Evolutionary conservation across 2,797 vertebrate species (phyloP).

Genomic region (Hylomyscus alleni): DNA sequence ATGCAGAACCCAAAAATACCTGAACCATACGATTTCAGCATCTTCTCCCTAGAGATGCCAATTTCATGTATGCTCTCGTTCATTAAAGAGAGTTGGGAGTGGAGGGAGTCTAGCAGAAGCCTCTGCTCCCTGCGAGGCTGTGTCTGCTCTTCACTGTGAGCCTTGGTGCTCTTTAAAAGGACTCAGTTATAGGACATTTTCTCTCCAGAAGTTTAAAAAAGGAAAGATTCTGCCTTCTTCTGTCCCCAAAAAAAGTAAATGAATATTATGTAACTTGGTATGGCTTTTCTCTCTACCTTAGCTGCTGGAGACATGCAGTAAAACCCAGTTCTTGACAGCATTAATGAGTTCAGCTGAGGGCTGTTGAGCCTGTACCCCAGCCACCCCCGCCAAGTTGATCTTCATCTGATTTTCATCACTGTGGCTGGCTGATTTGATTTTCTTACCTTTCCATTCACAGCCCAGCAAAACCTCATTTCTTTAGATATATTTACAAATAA

Average conservation of each 20-base stretch:
- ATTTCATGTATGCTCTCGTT: neutral
- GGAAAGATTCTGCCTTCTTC: neutral
- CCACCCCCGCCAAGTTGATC: neutral
- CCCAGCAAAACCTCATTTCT: neutral
- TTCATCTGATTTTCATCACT: conserved; percentile 36
- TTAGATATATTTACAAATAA: conserved; percentile 29
- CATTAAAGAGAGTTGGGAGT: neutral
- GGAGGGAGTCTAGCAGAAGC: neutral
- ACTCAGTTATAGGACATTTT: conserved; percentile 34
- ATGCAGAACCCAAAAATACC: conserved; percentile 32
- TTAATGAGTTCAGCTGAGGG: neutral
- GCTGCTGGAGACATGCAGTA: neutral
- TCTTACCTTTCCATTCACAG: conserved; percentile 32
- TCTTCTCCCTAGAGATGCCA: neutral
- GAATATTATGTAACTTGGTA: neutral
- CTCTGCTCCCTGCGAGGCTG: conserved; percentile 18
- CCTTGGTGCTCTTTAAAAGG: neutral
- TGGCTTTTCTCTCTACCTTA: conserved; percentile 3
- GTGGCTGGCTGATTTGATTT: neutral
- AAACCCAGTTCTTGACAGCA: neutral
- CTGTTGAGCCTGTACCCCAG: neutral
- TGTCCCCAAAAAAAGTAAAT: neutral
- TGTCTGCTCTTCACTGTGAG: neutral
- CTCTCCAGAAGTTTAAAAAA: neutral
- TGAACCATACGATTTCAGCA: neutral